Base-by-base conservation (phyloP, 2,797 vertebrate genomes). In the Periparus ater region DNA sequence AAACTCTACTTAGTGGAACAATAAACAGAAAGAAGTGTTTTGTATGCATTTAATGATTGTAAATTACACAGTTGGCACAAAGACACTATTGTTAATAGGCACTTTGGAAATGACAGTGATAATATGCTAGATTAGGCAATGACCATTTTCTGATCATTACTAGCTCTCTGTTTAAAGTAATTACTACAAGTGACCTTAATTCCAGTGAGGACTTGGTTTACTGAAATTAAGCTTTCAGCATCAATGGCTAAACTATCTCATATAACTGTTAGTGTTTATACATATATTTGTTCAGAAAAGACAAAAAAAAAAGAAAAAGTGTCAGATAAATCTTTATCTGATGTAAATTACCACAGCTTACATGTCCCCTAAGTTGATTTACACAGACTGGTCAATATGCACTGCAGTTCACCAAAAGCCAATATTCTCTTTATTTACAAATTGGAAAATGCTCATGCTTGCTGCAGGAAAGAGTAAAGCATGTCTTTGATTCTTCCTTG, bases 131-230 rank as follows among this genome's bases (percentile, higher is more conserved):
- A 76, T 94, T 63, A 92, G 66, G 18, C 58, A 89, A 29, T 76
- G 74, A 60, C 51, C 30, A 81, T 95, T 91, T 96, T 92, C 51
- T 76, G 58, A 75, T 88, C 47, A 48, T 94, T 90, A 82, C 67
- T 75, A 84, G 13, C 10, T 77, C 44, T 68, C 70, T 86, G 21
- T 67, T 86, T 89, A 89, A 94, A 76, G 72, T 91, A 93, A 91
- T 84, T 86, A 60, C 44, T 72, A 14, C 34, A 72, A 81, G 66
- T 78, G 70, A 88, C 66, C 62, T 22, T 86, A 81, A 88, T 81
- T 72, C 11, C 48, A 78, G 9, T 9, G 23, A 74, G 29, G 15
- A 66, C 40, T 78, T 66, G 10, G 4, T 87, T 80, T 80, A 34
- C 40, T 88, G 66, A 88, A 92, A 84, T n/a, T 48, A 68, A 66